These are phyloP conservation scores for Lampropteryx suffumata DNA, from an alignment of 2,888 invertebrate genomes.

Conservation along the genomic window DNA sequence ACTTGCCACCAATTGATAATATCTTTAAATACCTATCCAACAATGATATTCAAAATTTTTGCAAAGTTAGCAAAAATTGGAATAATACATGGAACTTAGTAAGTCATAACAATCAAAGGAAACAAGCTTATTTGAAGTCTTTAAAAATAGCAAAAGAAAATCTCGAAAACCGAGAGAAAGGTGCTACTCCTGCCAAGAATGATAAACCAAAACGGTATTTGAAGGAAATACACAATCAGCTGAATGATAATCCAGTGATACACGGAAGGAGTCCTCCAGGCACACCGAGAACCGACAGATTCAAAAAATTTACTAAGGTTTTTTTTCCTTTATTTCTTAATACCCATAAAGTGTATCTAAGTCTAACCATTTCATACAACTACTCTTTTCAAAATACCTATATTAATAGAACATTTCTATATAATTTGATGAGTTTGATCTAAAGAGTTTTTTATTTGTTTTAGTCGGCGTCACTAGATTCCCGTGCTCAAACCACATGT, in stretches of 20 bases:
- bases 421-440: background rate
- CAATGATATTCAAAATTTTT: constrained; percentile 69
- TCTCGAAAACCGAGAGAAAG: constrained; percentile 56
- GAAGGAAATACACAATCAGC: constrained; percentile 64
- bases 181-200: constrained; percentile 40
- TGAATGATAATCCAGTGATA: constrained; percentile 38
- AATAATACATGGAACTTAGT: constrained; percentile 58
- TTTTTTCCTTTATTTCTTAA: too few relatives aligned
- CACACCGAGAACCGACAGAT: constrained; percentile 68
- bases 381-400: too few relatives aligned
- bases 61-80: constrained; percentile 67
- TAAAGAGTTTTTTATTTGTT: constrained; percentile 28
- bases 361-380: too few relatives aligned
- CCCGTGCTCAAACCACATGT: constrained; percentile 65
- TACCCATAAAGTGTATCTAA: too few relatives aligned
- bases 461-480: constrained; percentile 69
- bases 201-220: constrained; percentile 46
- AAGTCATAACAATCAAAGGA: constrained; percentile 53
- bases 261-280: constrained; percentile 57
- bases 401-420: too few relatives aligned
- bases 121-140: constrained; percentile 51
- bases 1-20: constrained; percentile 58
- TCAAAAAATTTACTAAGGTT: constrained; percentile 70
- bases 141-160: constrained; percentile 63
- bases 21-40: constrained; percentile 64